Base-by-base conservation (phyloP, 1,140 invertebrate genomes). In the Drosophila insularis region DNA sequence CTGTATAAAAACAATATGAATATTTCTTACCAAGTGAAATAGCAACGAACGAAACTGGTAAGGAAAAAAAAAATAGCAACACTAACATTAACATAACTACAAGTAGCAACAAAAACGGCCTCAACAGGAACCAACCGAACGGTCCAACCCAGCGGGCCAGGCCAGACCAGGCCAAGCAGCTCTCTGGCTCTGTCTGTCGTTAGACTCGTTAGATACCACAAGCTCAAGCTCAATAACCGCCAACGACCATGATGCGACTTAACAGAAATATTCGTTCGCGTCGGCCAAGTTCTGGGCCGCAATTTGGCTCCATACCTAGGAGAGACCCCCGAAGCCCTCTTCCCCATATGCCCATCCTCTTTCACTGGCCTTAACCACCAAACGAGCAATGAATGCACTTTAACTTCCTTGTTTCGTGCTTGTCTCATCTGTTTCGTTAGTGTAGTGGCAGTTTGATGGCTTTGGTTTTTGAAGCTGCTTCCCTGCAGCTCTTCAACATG, bases 371-470 rank as follows among this genome's bases (percentile, higher is more conserved):
- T 43, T 35, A 7, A 56, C 64, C 72, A 74, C 80, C 80, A 78
- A 67, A 40, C 61, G 40, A 72, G 23, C 68, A 63, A 71, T 74
- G 71, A 72, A 80, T 79, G 68, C 79, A 81, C 43, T 74, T 80
- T 70, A 80, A 81, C 81, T 86, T 86, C 81, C 81, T 86, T 87
- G 81, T 87, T 82, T 86, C 79, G 79, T 87, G 81, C 84, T 82
- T 74, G 79, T 87, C 75, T 84, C 67, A 31, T 71, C 54, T 67
- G 53, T 74, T 81, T 72, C 67, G 73, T 65, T 82, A 74, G 70
- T 27, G 27, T 79, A 87, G 78, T 75, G 80, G 82, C 81, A 87
- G 78, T 75, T 87, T 87, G 79, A 86, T 81, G 82, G 85, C 82
- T 82, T 78, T 86, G 74, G 76, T 70, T 81, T 69, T 82, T 50